These are phyloP conservation scores for Luperina testacea DNA, from an alignment of 2,888 invertebrate genomes.

Conservation along the genomic window DNA sequence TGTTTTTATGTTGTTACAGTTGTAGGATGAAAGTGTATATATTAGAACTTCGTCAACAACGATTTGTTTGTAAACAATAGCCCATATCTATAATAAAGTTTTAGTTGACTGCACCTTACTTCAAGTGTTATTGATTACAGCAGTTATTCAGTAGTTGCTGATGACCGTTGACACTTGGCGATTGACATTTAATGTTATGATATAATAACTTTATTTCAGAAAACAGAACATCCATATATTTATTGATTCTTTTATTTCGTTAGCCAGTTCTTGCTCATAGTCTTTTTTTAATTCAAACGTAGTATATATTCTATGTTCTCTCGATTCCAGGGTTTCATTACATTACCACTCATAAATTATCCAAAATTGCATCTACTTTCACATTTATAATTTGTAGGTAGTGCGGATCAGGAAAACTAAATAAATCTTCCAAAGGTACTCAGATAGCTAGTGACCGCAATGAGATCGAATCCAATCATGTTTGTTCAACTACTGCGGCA, in stretches of 20 bases:
- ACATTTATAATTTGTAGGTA: conserved; percentile 34
- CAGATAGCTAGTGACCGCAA: conserved; percentile 37
- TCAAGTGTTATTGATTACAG: too few species aligned
- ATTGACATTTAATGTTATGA: background rate
- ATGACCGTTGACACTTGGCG: too few species aligned
- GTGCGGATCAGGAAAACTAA: conserved; percentile 29
- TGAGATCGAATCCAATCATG: conserved; percentile 42
- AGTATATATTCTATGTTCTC: background rate
- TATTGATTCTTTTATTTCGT: background rate
- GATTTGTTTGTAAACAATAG: background rate
- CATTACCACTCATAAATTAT: conserved; percentile 2
- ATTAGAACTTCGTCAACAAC: background rate
- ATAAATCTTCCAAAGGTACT: conserved; percentile 34
- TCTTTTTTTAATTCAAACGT: background rate
- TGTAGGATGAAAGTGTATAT: background rate
- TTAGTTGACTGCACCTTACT: background rate
- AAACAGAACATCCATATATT: too few species aligned
- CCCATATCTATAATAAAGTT: background rate
- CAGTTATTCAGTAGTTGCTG: background rate
- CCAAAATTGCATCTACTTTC: background rate
- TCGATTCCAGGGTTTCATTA: background rate
- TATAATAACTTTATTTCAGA: too few species aligned
- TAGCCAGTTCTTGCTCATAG: background rate
- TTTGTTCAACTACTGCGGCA: conserved; percentile 12
- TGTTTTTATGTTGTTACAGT: conserved; percentile 12